Evolutionary conservation across 2,113 vertebrate genomes (phyloP).

Genomic region (Dasyurus viverrinus): DNA sequence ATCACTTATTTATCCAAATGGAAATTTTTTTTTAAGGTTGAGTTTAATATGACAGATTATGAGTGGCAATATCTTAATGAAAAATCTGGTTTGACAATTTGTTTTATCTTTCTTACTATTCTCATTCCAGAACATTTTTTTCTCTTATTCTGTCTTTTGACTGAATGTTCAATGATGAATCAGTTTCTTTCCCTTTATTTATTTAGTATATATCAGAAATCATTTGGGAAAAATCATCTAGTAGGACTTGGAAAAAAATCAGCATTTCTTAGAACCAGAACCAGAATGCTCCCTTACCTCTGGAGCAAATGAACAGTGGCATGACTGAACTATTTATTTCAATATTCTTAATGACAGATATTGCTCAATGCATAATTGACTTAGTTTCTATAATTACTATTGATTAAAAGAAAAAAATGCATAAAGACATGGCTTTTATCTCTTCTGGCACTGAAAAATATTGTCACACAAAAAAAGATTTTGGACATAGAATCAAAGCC

Average conservation of each 20-base stretch:
- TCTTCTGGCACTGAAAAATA: slow-evolving; percentile 59
- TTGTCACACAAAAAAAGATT: slow-evolving; percentile 71
- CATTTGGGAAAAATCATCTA: background rate
- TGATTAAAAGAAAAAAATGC: background rate
- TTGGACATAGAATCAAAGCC: slow-evolving; percentile 68
- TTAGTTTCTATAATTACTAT: background rate
- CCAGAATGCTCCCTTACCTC: background rate
- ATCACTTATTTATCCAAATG: background rate
- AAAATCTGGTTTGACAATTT: background rate
- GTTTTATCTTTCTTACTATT: background rate
- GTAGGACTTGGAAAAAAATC: slow-evolving; percentile 26
- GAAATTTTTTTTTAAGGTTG: background rate
- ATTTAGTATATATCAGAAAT: background rate
- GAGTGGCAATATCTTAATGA: background rate
- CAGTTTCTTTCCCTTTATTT: background rate
- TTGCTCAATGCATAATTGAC: background rate
- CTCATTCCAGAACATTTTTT: background rate
- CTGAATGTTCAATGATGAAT: background rate
- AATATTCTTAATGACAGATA: slow-evolving; percentile 6
- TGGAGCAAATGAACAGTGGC: background rate
- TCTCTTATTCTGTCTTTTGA: background rate
- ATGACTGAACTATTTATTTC: background rate
- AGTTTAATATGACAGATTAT: background rate
- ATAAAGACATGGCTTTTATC: background rate
- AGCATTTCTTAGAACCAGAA: background rate